A percentile compares a stretch with the other conserved stretches of the same genome.
Evolutionary conservation across 2,113 vertebrate genomes (phyloP).

Genomic region (Sinocyclocheilus maitianheensis): DNA sequence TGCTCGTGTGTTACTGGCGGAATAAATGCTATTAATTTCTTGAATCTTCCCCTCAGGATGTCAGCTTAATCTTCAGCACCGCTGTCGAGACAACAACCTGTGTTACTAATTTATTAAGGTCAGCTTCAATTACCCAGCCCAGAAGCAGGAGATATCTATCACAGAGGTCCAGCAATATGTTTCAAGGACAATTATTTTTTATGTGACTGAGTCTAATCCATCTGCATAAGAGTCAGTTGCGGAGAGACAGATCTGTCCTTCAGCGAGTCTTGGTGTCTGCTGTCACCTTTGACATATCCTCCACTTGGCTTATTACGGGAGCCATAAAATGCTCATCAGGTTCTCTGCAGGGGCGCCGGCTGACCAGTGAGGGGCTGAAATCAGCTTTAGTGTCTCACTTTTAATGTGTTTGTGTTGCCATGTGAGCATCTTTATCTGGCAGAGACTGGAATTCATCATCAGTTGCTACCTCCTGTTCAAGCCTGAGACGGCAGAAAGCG

Average conservation of each 20-base stretch:
- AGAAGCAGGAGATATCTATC: constrained; percentile 68
- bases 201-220: constrained; percentile 73
- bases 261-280: constrained; percentile 55
- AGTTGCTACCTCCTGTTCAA: no score
- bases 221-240: constrained; percentile 73
- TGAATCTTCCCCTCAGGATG: constrained; percentile 68
- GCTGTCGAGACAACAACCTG: constrained; percentile 64
- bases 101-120: constrained; percentile 74
- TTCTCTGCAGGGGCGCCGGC: constrained; percentile 35
- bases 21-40: constrained; percentile 63
- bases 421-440: not conserved
- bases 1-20: constrained; percentile 21
- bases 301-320: constrained; percentile 50
- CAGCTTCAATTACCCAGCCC: constrained; percentile 71
- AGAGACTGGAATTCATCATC: not conserved
- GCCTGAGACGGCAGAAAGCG: no score
- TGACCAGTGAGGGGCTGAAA: not conserved
- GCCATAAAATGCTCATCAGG: constrained; percentile 53
- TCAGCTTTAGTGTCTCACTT: not conserved
- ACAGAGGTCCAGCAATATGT: constrained; percentile 68
- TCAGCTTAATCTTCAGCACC: constrained; percentile 68
- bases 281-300: constrained; percentile 56
- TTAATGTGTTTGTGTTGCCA: constrained; percentile 9
- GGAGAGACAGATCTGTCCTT: constrained; percentile 73
- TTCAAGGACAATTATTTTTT: constrained; percentile 78